Evolutionary conservation across 2,113 vertebrate species (phyloP).

Genomic region (Lophochroa leadbeateri): DNA sequence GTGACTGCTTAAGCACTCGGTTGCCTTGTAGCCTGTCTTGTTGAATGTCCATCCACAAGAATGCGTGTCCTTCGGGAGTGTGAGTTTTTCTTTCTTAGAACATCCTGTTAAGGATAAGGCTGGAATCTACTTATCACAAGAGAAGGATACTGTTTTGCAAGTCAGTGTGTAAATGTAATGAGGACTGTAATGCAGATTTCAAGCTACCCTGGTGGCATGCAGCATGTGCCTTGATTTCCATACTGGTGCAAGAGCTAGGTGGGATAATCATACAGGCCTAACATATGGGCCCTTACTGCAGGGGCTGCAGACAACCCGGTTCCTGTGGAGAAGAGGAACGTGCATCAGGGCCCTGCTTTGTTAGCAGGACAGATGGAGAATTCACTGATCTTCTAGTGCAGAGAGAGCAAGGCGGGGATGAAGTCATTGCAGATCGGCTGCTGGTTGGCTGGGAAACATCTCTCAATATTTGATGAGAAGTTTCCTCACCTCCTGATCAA

Average conservation of each 20-base stretch:
- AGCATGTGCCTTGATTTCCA: neutral
- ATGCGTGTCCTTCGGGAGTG: neutral
- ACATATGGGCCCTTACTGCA: fast-evolving
- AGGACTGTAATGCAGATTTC: fast-evolving
- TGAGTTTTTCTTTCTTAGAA: neutral
- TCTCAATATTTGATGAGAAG: neutral
- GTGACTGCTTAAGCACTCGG: neutral
- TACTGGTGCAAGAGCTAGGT: neutral
- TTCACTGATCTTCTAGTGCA: neutral
- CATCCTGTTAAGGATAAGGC: neutral
- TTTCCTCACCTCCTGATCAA: neutral
- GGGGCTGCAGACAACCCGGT: neutral
- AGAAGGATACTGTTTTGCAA: neutral
- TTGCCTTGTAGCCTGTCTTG: fast-evolving
- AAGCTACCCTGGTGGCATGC: neutral
- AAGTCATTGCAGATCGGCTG: fast-evolving
- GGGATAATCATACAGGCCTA: fast-evolving
- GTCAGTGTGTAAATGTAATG: neutral
- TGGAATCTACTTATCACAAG: neutral
- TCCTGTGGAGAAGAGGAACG: neutral
- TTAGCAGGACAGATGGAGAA: neutral
- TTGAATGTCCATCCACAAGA: neutral
- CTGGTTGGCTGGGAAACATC: neutral
- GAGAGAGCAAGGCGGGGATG: neutral
- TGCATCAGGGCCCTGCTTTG: neutral